A percentile compares a stretch with the other conserved stretches of the same genome.
These are phyloP conservation scores for Noctua comes DNA, from an alignment of 2,888 invertebrate species.

Conservation along the genomic window DNA sequence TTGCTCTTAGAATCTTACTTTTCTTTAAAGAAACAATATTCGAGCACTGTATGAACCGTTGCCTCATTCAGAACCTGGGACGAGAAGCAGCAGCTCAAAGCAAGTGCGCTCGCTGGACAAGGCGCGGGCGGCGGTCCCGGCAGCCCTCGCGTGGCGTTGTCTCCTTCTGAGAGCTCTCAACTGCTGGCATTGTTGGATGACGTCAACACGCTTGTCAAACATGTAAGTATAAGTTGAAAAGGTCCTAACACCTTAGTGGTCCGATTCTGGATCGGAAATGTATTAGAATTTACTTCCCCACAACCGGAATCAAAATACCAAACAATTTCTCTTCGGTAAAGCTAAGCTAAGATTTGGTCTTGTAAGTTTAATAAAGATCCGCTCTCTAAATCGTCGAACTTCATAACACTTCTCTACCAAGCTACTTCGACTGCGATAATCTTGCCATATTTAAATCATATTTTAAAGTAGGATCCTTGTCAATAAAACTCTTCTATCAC, in stretches of 20 bases:
- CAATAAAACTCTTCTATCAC: background rate
- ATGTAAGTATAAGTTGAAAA: constrained; percentile 88
- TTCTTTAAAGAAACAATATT: background rate
- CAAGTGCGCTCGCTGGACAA: constrained; percentile 74
- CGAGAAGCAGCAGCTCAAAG: constrained; percentile 87
- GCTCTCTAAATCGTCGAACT: background rate
- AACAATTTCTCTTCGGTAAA: background rate
- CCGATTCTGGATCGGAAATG: background rate
- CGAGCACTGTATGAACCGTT: constrained; percentile 4
- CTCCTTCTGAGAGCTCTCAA: constrained; percentile 92
- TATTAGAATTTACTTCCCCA: background rate
- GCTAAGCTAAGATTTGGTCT: background rate
- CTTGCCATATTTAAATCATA: background rate
- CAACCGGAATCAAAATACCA: background rate
- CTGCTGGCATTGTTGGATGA: constrained; percentile 95
- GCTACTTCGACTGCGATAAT: background rate
- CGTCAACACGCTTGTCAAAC: constrained; percentile 96
- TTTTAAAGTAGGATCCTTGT: background rate
- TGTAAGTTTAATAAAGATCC: background rate
- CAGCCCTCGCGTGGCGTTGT: constrained; percentile 78
- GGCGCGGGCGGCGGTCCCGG: constrained; percentile 58
- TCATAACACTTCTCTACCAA: background rate
- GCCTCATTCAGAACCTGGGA: constrained; percentile 80
- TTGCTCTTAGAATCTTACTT: background rate
- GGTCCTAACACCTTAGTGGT: background rate